Percentiles rank a stretch among this genome's conserved stretches.
These are phyloP conservation scores for Marcusenius ussheri DNA, from an alignment of 2,113 vertebrate species.

Conservation along the genomic window DNA sequence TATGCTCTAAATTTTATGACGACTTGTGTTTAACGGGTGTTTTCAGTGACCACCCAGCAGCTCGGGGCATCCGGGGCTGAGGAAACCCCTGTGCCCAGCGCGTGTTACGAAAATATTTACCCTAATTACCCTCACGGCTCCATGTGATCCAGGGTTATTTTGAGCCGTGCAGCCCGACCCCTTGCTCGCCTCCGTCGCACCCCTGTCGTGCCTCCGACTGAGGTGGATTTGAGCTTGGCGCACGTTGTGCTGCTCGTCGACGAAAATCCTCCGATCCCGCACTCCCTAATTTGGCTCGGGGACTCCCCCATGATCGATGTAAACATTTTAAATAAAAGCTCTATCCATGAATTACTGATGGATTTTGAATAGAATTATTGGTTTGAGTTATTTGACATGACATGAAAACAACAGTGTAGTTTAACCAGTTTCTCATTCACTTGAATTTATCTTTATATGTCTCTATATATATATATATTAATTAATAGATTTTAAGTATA, in stretches of 20 bases:
- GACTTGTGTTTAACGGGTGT: background rate
- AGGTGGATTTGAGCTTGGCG: background rate
- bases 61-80: constrained; percentile 25
- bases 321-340: background rate
- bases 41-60: background rate
- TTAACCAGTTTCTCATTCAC: background rate
- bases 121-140: constrained; percentile 25
- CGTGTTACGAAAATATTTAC: constrained; percentile 40
- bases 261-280: background rate
- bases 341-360: background rate
- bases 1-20: background rate
- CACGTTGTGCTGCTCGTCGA: background rate
- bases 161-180: constrained; percentile 29
- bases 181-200: background rate
- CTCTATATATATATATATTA: background rate
- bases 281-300: background rate
- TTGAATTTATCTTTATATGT: background rate
- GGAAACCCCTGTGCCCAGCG: constrained; percentile 32
- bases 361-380: background rate
- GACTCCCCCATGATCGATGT: background rate
- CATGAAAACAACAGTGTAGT: background rate
- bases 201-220: background rate
- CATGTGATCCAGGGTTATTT: constrained; percentile 45
- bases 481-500: background rate
- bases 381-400: background rate